These are phyloP conservation scores for Oconnorella tubifera DNA, from an alignment of 2,888 invertebrate genomes.

Conservation along the genomic window DNA sequence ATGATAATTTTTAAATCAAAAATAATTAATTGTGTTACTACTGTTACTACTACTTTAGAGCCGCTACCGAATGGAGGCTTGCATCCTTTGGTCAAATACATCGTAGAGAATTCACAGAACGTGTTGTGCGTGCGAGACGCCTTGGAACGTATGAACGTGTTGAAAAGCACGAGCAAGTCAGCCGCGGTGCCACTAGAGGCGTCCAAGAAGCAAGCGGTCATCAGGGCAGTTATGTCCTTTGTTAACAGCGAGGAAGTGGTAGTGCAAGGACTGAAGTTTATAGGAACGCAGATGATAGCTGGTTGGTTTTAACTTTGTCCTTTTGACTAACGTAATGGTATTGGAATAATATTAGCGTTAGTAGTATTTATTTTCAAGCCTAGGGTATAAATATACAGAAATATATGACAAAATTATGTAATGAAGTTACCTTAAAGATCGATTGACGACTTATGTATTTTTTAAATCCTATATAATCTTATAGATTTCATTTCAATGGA, in stretches of 20 bases:
- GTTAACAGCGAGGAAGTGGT: not conserved
- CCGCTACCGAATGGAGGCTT: not conserved
- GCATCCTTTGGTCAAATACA: not conserved
- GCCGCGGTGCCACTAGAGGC: not conserved
- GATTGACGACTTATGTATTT: too few relatives aligned
- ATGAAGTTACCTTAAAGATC: too few relatives aligned
- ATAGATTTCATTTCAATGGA: not conserved
- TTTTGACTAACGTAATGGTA: too few relatives aligned
- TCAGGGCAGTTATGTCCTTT: not conserved
- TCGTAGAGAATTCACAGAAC: not conserved
- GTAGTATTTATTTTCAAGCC: too few relatives aligned
- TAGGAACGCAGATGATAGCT: not conserved
- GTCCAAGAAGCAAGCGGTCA: not conserved
- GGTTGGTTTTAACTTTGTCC: not conserved
- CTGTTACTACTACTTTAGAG: not conserved
- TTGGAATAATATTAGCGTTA: too few relatives aligned
- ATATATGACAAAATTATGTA: too few relatives aligned
- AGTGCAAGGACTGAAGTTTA: not conserved
- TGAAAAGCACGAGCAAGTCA: not conserved
- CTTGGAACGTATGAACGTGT: not conserved
- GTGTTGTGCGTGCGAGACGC: not conserved
- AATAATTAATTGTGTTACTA: too few relatives aligned
- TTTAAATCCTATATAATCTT: too few relatives aligned
- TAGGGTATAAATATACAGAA: not conserved
- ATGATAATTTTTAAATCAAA: too few relatives aligned